These are phyloP conservation scores for Chrysolina haemoptera DNA, from an alignment of 2,888 invertebrate species.

Conservation along the genomic window DNA sequence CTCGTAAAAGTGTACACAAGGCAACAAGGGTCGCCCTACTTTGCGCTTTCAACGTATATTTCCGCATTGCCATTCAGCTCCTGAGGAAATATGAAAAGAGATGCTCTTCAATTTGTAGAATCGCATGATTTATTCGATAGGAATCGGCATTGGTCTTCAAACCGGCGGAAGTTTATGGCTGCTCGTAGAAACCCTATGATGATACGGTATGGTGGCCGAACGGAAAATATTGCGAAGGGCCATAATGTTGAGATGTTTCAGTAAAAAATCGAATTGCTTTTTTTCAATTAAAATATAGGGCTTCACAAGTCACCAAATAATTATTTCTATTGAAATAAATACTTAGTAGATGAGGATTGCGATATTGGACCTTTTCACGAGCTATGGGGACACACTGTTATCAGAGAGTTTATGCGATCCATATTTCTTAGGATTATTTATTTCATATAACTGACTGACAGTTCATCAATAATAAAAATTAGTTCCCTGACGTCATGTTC, in stretches of 20 bases:
- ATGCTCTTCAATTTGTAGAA: conserved; percentile 14
- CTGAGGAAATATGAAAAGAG: conserved; percentile 9
- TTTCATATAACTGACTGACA: no score
- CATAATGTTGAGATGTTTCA: neutral
- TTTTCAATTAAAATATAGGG: no score
- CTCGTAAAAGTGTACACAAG: neutral
- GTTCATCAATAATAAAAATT: no score
- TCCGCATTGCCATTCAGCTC: conserved; percentile 11
- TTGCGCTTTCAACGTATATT: conserved; percentile 16
- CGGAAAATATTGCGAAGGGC: neutral
- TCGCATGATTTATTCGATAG: conserved; percentile 21
- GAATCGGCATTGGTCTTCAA: conserved; percentile 11
- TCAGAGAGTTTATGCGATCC: no score
- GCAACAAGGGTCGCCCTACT: conserved; percentile 13
- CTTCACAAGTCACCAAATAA: no score
- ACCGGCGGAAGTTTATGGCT: conserved; percentile 8
- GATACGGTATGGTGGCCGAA: neutral
- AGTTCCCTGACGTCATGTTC: no score
- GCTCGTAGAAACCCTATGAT: neutral
- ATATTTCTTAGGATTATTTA: no score
- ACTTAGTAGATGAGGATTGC: no score
- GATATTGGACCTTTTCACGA: no score
- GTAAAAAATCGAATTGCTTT: no score
- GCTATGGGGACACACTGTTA: no score
- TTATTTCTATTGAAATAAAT: no score